Base-by-base conservation (phyloP, 2,797 vertebrate genomes). In the Mormyrus proboscirostris region DNA sequence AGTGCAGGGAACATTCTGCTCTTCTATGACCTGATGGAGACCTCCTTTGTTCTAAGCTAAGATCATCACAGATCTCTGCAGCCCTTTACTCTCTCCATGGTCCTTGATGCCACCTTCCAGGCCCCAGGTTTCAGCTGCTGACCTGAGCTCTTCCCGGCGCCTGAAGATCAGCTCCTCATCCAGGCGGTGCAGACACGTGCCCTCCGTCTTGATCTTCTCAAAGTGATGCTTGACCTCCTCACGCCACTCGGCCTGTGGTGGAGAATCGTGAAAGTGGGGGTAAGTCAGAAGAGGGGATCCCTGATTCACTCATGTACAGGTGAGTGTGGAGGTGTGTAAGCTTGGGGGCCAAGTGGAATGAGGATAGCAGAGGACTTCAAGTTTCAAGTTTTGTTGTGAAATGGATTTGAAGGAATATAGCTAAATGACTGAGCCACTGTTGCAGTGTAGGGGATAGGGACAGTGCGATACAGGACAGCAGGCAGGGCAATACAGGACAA, bases 181-280 rank as follows among this genome's bases (percentile, higher is more conserved):
- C 92, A 99, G 95, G 83, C 98, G 95, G 92, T 99, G 98, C 87
- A 99, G 95, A 93, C 98, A 99, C 0, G 98, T 99, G 25, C 98
- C 98, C 94, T 99, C 98, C 0, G 98, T 98, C 89, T 99, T 99
- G 93, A 99, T 99, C 95, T 99, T 97, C 94, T 99, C 98, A 90
- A 99, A 99, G 94, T 99, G 98, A 89, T 98, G 95, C 93, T 97
- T 97, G 91, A 99, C 98, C 92, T 99, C 98, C 59, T 98, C 97
- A 4, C 98, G 95, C 98, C 98, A 98, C 92, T 98, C 97, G 69
- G 94, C 98, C 98, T 99, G 93, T 12, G 33, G 4, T 12, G 47
- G 90, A 89, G 14, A 91, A 51, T 89, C 4, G 76, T 55, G 90
- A 84, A n/a, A 91, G 50, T 92, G 49, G 87, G 1, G 22, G 69